Conservation (phyloP, 1,140 invertebrate species). For the Cephus cinctus region DNA sequence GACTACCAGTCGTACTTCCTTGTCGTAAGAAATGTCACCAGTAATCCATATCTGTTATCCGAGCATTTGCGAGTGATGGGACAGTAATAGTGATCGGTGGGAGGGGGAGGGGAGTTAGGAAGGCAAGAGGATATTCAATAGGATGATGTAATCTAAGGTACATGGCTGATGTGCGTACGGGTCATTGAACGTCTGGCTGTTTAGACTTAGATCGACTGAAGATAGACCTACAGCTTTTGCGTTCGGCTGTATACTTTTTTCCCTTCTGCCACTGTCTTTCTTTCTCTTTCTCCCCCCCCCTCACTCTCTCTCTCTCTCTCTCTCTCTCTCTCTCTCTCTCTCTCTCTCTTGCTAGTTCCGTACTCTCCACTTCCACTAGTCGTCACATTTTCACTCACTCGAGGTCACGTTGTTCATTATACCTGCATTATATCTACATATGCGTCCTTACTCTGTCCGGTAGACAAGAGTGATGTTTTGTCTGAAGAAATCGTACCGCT, state of each 20-base stretch:
- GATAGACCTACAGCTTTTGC: too few species aligned
- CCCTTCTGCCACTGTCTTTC: slow-evolving; percentile 3
- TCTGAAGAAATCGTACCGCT: too few species aligned
- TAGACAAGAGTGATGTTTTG: too few species aligned
- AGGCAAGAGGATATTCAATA: too few species aligned
- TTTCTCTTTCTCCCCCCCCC: slow-evolving; percentile 12
- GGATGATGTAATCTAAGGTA: slow-evolving; percentile 36
- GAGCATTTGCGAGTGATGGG: too few species aligned
- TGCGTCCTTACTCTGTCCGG: too few species aligned
- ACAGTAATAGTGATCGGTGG: too few species aligned
- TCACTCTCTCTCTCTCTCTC: slow-evolving; percentile 10
- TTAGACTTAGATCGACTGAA: slow-evolving; percentile 26
- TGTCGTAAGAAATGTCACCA: too few species aligned
- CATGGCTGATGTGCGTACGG: slow-evolving; percentile 29
- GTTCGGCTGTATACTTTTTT: background rate
- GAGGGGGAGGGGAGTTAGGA: too few species aligned
- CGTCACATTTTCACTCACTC: background rate
- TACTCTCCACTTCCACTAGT: background rate
- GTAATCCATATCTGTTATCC: too few species aligned
- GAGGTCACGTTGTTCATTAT: background rate
- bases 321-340: too few species aligned
- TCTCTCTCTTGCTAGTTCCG: slow-evolving; percentile 1
- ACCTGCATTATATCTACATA: background rate
- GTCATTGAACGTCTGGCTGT: slow-evolving; percentile 35
- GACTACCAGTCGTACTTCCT: too few species aligned